A percentile compares a stretch with the other conserved stretches of the same genome.
Evolutionary conservation across 2,797 vertebrate genomes (phyloP).

Genomic region (Gobionotothen gibberifrons): DNA sequence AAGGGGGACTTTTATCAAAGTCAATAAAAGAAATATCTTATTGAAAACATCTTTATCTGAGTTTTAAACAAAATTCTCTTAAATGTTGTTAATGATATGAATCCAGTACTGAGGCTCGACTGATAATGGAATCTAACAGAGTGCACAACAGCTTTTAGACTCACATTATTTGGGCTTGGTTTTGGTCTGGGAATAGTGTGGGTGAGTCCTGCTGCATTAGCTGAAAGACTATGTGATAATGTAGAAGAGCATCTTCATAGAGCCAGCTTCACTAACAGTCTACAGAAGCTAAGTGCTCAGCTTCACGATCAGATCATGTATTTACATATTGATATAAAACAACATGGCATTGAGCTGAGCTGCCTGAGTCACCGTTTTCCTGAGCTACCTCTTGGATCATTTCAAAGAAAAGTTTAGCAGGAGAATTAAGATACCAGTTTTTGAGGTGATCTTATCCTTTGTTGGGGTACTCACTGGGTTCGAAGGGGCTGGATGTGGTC

Average conservation of each 20-base stretch:
- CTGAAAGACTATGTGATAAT: not conserved
- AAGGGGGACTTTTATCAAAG: too few species aligned
- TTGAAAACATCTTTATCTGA: too few species aligned
- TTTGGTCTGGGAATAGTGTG: not conserved
- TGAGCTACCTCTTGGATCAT: not conserved
- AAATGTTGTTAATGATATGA: too few species aligned
- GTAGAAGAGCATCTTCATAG: too few species aligned
- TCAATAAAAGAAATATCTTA: too few species aligned
- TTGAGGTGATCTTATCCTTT: not conserved
- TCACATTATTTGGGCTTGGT: too few species aligned
- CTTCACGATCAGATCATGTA: not conserved
- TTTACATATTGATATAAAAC: conserved; percentile 1
- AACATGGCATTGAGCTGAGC: not conserved
- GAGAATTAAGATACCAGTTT: not conserved
- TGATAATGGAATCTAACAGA: too few species aligned
- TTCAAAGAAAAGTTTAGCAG: not conserved
- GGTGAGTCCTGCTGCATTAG: not conserved
- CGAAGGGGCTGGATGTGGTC: conserved; percentile 34
- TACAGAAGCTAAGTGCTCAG: not conserved
- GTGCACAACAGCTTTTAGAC: not conserved
- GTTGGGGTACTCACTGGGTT: conserved; percentile 78
- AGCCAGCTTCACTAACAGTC: not conserved
- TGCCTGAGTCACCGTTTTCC: not conserved
- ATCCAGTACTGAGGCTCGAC: too few species aligned
- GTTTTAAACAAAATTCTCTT: too few species aligned